phyloP scores from a whole-genome alignment of 2,888 invertebrate genomes.

The Drosophila mettleri region DNA sequence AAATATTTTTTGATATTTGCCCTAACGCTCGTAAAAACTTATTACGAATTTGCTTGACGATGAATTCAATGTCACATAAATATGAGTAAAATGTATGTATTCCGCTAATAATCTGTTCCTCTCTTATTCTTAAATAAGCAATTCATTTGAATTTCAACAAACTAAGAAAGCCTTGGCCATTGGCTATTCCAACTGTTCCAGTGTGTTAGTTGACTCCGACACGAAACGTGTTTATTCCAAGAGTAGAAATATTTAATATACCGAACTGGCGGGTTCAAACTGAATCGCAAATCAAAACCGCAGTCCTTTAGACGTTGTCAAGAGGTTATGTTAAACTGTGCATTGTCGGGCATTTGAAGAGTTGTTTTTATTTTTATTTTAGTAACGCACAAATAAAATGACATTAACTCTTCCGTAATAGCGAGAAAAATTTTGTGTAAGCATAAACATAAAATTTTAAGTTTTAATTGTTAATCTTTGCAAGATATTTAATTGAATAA shows the following conservation, averaged over 20 bases:
- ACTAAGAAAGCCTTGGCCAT: constrained; percentile 42
- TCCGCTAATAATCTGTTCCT: neutral
- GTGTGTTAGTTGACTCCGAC: constrained; percentile 40
- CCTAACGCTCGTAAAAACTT: constrained; percentile 14
- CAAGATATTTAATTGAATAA: neutral
- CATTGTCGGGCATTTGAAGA: constrained; percentile 45
- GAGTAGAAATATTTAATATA: constrained; percentile 70
- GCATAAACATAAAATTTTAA: constrained; percentile 6
- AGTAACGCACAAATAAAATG: constrained; percentile 13
- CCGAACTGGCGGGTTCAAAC: constrained; percentile 43
- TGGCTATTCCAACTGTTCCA: constrained; percentile 64
- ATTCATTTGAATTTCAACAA: constrained; percentile 44
- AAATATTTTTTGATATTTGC: constrained; percentile 17
- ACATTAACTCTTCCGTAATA: constrained; percentile 13
- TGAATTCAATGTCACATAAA: constrained; percentile 3
- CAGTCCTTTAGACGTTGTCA: constrained; percentile 82
- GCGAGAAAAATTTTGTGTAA: neutral
- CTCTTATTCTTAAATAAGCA: constrained; percentile 16
- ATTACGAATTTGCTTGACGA: constrained; percentile 5
- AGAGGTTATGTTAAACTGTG: constrained; percentile 77
- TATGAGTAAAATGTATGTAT: neutral
- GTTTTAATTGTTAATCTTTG: neutral
- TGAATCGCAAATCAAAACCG: constrained; percentile 75
- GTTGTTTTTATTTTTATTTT: constrained; percentile 5
- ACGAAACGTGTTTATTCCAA: constrained; percentile 61